phyloP scores from a whole-genome alignment of 2,797 vertebrate species.

The Acridotheres tristis region DNA sequence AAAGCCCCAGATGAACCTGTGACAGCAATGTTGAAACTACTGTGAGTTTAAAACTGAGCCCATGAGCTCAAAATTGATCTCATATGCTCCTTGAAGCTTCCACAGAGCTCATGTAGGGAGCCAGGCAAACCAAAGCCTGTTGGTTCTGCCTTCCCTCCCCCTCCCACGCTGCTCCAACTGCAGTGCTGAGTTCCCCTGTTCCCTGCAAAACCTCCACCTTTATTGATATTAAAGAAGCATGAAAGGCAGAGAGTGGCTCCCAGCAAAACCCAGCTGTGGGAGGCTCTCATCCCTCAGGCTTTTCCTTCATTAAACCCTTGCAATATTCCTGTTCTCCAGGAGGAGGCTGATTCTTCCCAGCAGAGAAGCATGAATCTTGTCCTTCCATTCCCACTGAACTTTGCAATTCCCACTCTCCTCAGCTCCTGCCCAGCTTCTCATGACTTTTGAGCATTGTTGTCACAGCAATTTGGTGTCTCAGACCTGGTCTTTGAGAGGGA shows the following conservation, averaged over 20 bases:
- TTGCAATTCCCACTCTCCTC: neutral
- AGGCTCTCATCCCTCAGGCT: neutral
- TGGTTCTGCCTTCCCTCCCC: neutral
- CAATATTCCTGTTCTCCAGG: conserved; percentile 28
- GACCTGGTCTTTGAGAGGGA: accelerated
- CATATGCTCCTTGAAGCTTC: neutral
- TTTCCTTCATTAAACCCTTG: neutral
- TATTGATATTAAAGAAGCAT: neutral
- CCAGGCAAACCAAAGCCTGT: neutral
- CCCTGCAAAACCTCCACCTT: neutral
- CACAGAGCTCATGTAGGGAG: neutral
- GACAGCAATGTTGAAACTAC: neutral
- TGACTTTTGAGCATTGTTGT: neutral
- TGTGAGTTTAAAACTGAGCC: neutral
- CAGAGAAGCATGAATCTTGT: neutral
- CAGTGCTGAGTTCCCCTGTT: neutral
- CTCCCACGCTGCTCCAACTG: neutral
- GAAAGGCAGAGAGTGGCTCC: neutral
- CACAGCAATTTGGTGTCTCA: neutral
- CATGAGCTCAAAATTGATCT: neutral
- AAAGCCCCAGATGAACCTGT: neutral
- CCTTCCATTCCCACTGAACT: neutral
- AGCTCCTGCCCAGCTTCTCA: neutral
- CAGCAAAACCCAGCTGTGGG: neutral
- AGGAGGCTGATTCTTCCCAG: conserved; percentile 34